These are phyloP conservation scores for Calosoma granatense DNA, from an alignment of 1,140 invertebrate species.

Conservation along the genomic window DNA sequence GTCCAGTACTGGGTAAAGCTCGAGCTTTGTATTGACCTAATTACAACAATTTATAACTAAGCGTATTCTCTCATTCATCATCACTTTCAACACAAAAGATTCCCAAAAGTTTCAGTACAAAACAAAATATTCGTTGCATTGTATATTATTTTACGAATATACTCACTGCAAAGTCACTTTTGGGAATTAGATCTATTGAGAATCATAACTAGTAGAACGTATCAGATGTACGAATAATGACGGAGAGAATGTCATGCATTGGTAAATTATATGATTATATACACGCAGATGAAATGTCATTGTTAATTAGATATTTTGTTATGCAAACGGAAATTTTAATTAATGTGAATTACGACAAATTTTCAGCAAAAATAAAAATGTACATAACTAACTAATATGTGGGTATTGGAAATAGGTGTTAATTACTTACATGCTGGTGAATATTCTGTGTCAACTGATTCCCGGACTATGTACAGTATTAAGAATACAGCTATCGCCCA, in stretches of 20 bases:
- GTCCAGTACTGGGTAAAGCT: conserved; percentile 46
- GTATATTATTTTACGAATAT: too few relatives aligned
- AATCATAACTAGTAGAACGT: too few relatives aligned
- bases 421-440: conserved; percentile 40
- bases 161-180: too few relatives aligned
- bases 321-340: not conserved
- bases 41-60: not conserved
- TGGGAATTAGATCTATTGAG: too few relatives aligned
- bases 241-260: too few relatives aligned
- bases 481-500: conserved; percentile 43
- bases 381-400: conserved; percentile 1
- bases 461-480: conserved; percentile 41
- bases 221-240: too few relatives aligned
- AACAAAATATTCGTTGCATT: not conserved
- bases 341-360: not conserved
- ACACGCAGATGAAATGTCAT: not conserved
- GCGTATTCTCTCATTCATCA: too few relatives aligned
- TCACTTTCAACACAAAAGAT: too few relatives aligned
- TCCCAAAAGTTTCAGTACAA: not conserved
- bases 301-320: not conserved
- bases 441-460: conserved; percentile 41
- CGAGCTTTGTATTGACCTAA: conserved; percentile 49
- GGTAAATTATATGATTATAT: too few relatives aligned
- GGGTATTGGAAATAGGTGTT: too few relatives aligned
- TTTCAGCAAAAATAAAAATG: too few relatives aligned